Evolutionary conservation across 2,797 vertebrate species (phyloP).

Genomic region (Rhinatrema bivittatum): DNA sequence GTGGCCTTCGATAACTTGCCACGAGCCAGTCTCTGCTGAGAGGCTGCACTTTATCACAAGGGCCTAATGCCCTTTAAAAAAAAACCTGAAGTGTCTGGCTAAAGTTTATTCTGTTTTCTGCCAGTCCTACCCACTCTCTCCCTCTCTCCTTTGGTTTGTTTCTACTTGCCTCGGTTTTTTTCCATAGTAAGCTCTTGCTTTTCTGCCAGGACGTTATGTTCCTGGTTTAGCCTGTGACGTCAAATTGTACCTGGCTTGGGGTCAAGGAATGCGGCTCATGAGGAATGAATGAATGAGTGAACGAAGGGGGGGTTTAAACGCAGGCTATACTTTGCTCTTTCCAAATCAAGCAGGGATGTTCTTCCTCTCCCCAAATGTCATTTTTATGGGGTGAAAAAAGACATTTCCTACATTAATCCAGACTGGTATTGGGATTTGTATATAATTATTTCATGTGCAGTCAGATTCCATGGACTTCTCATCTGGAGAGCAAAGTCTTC

Average conservation of each 20-base stretch:
- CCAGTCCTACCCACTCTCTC: neutral
- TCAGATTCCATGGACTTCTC: too few species aligned
- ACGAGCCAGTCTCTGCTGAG: too few species aligned
- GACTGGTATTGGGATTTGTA: too few species aligned
- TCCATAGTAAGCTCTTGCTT: slow-evolving; percentile 36
- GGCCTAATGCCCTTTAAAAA: too few species aligned
- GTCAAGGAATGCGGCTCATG: slow-evolving; percentile 47
- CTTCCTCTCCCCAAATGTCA: neutral
- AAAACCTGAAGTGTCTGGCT: too few species aligned
- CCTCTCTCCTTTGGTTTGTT: neutral
- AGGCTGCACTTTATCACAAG: too few species aligned
- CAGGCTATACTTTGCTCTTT: slow-evolving; percentile 17
- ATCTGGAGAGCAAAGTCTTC: too few species aligned
- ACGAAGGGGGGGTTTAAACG: slow-evolving; percentile 12
- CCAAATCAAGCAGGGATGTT: neutral
- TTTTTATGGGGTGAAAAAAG: neutral
- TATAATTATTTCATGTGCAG: too few species aligned
- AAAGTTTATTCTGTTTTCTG: neutral
- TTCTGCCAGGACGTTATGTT: slow-evolving; percentile 62
- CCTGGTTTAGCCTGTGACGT: slow-evolving; percentile 54
- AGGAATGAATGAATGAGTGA: slow-evolving; percentile 40
- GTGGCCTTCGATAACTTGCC: too few species aligned
- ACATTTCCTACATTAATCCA: too few species aligned
- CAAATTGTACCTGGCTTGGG: slow-evolving; percentile 50
- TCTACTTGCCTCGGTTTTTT: slow-evolving; percentile 6